Conservation (phyloP, 1,140 invertebrate species). For the Hetaerina americana region DNA sequence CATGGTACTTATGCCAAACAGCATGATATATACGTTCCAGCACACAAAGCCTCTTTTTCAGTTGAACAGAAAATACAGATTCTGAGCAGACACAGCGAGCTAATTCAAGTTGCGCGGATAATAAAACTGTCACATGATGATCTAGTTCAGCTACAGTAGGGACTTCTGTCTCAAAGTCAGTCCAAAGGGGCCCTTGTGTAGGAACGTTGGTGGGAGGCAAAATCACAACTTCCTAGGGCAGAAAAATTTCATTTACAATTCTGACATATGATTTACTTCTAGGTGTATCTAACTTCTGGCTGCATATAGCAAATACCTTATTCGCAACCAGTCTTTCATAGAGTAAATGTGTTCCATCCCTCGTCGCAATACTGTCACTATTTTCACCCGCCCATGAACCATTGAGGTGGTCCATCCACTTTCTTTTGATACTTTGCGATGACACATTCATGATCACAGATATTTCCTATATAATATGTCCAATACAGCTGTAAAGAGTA, state of each 20-base stretch:
- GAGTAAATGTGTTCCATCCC: conserved; percentile 36
- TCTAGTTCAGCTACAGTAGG: conserved; percentile 34
- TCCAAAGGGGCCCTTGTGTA: conserved; percentile 27
- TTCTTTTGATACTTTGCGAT: conserved; percentile 23
- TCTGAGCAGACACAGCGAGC: conserved; percentile 38
- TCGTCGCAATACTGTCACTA: conserved; percentile 37
- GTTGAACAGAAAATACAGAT: conserved; percentile 38
- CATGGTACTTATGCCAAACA: conserved; percentile 40
- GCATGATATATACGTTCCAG: conserved; percentile 47
- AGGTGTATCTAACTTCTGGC: neutral
- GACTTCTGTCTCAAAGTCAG: conserved; percentile 33
- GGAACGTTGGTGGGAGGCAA: conserved; percentile 30
- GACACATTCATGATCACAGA: conserved; percentile 11
- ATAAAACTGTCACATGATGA: conserved; percentile 35
- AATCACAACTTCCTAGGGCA: conserved; percentile 25
- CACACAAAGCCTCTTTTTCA: conserved; percentile 42
- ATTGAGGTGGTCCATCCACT: conserved; percentile 43
- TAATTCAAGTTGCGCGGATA: conserved; percentile 38
- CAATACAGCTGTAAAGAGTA: no score
- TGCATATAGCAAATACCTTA: conserved; percentile 29
- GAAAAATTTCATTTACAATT: no score
- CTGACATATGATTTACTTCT: no score
- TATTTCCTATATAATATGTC: no score
- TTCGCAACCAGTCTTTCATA: conserved; percentile 41
- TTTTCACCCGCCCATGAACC: conserved; percentile 42